These are phyloP conservation scores for Okapia johnstoni DNA, from an alignment of 2,113 vertebrate genomes.

Conservation along the genomic window DNA sequence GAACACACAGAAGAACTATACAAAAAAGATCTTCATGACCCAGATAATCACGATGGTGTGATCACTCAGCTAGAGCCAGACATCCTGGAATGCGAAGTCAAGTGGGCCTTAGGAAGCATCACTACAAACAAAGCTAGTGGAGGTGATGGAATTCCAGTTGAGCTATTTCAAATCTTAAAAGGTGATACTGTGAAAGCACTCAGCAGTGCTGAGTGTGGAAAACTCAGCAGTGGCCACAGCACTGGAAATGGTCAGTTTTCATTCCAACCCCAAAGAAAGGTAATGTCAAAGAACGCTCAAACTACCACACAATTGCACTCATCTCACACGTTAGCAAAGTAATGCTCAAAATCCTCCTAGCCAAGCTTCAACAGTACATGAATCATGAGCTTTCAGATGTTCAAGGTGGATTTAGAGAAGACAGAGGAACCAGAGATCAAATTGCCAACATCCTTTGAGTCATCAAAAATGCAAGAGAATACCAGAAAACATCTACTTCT, in stretches of 20 bases:
- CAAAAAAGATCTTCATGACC: background rate
- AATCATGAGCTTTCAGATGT: background rate
- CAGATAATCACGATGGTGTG: background rate
- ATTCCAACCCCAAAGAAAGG: background rate
- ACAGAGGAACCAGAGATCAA: background rate
- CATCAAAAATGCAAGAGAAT: background rate
- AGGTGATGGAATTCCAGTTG: background rate
- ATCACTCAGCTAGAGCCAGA: background rate
- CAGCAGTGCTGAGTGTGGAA: background rate
- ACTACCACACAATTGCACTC: background rate
- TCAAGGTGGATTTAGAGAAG: background rate
- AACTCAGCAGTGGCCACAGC: background rate
- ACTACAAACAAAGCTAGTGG: background rate
- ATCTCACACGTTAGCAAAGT: background rate
- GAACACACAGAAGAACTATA: background rate
- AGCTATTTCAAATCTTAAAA: background rate
- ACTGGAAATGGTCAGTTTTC: background rate
- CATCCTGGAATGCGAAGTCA: background rate
- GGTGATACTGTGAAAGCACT: background rate
- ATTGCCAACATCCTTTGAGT: background rate
- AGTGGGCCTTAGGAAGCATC: background rate
- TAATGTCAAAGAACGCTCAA: background rate
- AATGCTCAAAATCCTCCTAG: background rate
- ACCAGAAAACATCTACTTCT: background rate
- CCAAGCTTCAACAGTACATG: background rate